Conservation (phyloP, 2,888 invertebrate species). For the Molorchus minor region DNA sequence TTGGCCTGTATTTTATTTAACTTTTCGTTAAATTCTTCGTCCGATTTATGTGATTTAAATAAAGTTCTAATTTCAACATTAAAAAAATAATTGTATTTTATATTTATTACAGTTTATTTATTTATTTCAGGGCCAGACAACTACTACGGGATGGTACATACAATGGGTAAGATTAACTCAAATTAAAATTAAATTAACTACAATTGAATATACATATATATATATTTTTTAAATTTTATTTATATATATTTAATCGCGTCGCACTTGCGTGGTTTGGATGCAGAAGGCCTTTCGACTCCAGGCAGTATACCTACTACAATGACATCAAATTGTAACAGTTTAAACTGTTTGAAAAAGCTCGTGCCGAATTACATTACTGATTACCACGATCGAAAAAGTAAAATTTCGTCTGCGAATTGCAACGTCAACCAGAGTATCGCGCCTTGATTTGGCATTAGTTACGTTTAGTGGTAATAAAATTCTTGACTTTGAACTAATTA, state of each 20-base stretch:
- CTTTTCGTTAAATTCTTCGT: too few relatives aligned
- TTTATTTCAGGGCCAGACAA: conserved; percentile 29
- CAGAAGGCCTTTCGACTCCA: too few relatives aligned
- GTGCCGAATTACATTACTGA: conserved; percentile 13
- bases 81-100: too few relatives aligned
- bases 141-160: conserved; percentile 28
- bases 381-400: conserved; percentile 22
- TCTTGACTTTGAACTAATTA: conserved; percentile 33
- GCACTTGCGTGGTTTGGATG: too few relatives aligned
- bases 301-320: too few relatives aligned
- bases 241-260: too few relatives aligned
- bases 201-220: too few relatives aligned
- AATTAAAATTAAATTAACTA: too few relatives aligned
- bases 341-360: conserved; percentile 1
- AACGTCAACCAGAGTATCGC: conserved; percentile 27
- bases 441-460: conserved; percentile 29
- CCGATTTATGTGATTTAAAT: neutral
- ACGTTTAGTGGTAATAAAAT: conserved; percentile 35
- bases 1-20: too few relatives aligned
- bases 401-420: conserved; percentile 27
- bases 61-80: too few relatives aligned
- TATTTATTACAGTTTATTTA: too few relatives aligned
- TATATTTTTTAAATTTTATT: too few relatives aligned
- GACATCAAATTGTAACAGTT: neutral
- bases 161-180: conserved; percentile 24